Percentiles rank a stretch among this genome's conserved stretches.
Conservation (phyloP, 1,140 invertebrate species). For the Drosophila arizonae region DNA sequence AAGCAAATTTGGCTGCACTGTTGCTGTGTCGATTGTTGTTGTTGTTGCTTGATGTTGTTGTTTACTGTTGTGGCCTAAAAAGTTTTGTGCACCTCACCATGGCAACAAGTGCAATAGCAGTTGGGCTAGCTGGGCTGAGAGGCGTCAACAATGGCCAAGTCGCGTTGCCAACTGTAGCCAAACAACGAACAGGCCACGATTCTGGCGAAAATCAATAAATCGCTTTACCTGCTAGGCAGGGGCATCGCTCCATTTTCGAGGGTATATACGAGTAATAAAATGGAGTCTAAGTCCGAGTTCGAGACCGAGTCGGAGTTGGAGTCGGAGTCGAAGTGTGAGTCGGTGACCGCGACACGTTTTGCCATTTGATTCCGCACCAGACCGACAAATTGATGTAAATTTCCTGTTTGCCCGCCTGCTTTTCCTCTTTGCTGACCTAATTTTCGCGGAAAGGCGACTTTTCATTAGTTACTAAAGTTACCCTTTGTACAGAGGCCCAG, state of each 20-base stretch:
- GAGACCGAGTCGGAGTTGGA: neutral
- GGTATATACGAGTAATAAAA: constrained; percentile 1
- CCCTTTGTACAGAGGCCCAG: constrained; percentile 40
- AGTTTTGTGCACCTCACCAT: constrained; percentile 72
- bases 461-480: constrained; percentile 68
- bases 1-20: constrained; percentile 42
- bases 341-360: constrained; percentile 66
- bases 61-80: constrained; percentile 56
- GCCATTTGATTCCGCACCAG: constrained; percentile 69
- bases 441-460: constrained; percentile 75
- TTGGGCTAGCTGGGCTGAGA: constrained; percentile 2
- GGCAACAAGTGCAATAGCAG: constrained; percentile 69
- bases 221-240: constrained; percentile 16
- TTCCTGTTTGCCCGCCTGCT: constrained; percentile 63
- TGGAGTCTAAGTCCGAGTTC: constrained; percentile 1
- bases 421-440: constrained; percentile 61
- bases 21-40: constrained; percentile 7
- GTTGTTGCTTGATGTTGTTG: constrained; percentile 1
- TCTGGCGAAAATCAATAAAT: constrained; percentile 70
- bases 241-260: constrained; percentile 18
- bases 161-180: constrained; percentile 67
- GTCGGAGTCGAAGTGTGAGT: constrained; percentile 19
- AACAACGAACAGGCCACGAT: constrained; percentile 59
- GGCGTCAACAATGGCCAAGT: constrained; percentile 57
- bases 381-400: constrained; percentile 72